These are phyloP conservation scores for Drosophila cognata DNA, from an alignment of 2,888 invertebrate genomes.

Conservation along the genomic window DNA sequence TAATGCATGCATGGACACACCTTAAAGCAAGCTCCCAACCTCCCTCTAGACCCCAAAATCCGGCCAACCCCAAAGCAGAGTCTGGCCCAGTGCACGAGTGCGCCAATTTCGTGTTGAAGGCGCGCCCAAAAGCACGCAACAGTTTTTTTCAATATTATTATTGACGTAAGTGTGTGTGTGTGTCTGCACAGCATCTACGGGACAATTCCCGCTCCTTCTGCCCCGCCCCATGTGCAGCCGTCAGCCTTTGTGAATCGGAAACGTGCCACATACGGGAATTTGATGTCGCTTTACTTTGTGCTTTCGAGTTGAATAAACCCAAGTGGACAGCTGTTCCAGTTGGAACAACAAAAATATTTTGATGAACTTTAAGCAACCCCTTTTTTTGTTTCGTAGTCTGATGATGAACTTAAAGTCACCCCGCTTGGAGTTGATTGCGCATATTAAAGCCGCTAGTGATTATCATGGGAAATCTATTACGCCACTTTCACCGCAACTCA, in stretches of 20 bases:
- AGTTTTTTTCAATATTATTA: constrained; percentile 61
- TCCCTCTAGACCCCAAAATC: neutral
- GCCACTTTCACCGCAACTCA: constrained; percentile 69
- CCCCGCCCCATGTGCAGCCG: neutral
- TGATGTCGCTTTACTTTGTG: constrained; percentile 39
- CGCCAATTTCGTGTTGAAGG: constrained; percentile 59
- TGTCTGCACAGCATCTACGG: constrained; percentile 58
- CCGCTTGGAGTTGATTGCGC: constrained; percentile 48
- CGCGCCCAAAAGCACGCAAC: constrained; percentile 75
- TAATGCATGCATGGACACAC: constrained; percentile 65
- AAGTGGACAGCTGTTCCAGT: constrained; percentile 44
- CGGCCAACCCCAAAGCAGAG: constrained; percentile 4
- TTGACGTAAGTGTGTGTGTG: neutral
- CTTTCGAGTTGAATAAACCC: constrained; percentile 73
- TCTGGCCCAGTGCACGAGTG: constrained; percentile 75
- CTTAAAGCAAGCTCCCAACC: constrained; percentile 24
- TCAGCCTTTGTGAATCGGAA: constrained; percentile 33
- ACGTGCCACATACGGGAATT: constrained; percentile 49
- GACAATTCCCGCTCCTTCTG: constrained; percentile 11
- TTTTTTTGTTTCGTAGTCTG: constrained; percentile 11
- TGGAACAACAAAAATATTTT: constrained; percentile 34
- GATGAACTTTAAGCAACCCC: constrained; percentile 45
- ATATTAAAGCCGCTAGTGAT: constrained; percentile 41
- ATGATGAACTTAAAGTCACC: constrained; percentile 43
- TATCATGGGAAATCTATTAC: constrained; percentile 42